phyloP scores from a whole-genome alignment of 2,888 invertebrate genomes.

The Antitype chi region DNA sequence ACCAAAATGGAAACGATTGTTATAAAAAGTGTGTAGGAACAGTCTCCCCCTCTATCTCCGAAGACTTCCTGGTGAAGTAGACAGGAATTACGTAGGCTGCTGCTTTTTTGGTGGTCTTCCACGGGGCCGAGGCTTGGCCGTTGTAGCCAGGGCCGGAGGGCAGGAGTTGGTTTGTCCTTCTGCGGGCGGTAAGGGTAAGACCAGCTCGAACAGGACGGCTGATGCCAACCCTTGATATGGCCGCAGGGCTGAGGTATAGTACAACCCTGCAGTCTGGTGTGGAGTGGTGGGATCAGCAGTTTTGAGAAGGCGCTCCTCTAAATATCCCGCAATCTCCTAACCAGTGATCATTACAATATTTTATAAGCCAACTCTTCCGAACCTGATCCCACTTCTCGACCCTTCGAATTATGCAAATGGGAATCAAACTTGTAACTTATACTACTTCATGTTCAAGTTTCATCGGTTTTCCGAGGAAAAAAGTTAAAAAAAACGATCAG shows the following conservation, averaged over 20 bases:
- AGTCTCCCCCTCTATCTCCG: too few species aligned
- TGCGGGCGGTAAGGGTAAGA: conserved; percentile 25
- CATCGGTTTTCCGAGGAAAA: conserved; percentile 37
- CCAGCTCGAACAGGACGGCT: background rate
- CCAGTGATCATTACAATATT: background rate
- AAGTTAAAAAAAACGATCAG: conserved; percentile 40
- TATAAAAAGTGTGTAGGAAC: too few species aligned
- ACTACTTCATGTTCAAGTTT: conserved; percentile 50
- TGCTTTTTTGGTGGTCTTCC: too few species aligned
- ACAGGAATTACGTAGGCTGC: too few species aligned
- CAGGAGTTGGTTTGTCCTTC: conserved; percentile 6
- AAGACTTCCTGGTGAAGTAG: too few species aligned
- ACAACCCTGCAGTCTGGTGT: background rate
- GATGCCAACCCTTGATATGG: background rate
- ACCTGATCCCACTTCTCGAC: conserved; percentile 19
- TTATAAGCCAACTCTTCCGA: background rate
- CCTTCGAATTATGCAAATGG: conserved; percentile 60
- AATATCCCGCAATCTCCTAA: background rate
- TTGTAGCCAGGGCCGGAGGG: background rate
- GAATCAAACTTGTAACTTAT: conserved; percentile 54
- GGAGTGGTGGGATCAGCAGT: background rate
- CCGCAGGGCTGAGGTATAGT: background rate
- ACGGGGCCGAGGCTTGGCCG: too few species aligned
- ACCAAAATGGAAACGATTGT: too few species aligned
- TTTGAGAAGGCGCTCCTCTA: too few species aligned